Base-by-base conservation (phyloP, 2,113 vertebrate species). In the Vanacampus margaritifer region DNA sequence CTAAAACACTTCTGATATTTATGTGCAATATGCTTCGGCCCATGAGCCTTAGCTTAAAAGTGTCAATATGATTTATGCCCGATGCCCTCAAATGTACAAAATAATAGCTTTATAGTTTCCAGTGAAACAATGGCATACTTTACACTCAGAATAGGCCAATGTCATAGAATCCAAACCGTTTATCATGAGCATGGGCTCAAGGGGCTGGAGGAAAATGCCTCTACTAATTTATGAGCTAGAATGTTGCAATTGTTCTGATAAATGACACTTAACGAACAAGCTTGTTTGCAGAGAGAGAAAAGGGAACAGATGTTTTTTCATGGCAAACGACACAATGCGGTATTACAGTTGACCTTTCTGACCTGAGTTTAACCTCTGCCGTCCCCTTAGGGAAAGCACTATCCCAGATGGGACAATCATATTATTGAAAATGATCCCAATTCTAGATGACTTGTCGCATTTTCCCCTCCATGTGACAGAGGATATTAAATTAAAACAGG, bases 401-500 rank as follows among this genome's bases (percentile, higher is more conserved):
- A 61, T 77, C 69, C 69, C 76, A 71, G 73, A 83, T 74, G 71
- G 72, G 63, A 59, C 9, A 5, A 36, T 71, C 68, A 62, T 67
- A 73, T 79, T 73, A 72, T 73, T 53, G 63, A 73, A 81, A 80
- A 76, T 74, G 67, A 76, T 73, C 75, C 65, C 23, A 19, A 64
- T 74, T 79, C 68, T 56, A 66, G 73, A 72, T 53, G 76, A 82
- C 54, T 63, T 24, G 61, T 69, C 71, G 80, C 76, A 74, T 82
- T 84, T 80, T 69, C 68, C 65, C 67, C 41, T 45, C 62, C 43
- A 62, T 68, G 69, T 57, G 74, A 73, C 68, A 67, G 64, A 72
- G 65, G 39, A 65, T 37, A 80, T 87, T 68, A 60, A 72, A 83
- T 80, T 70, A 86, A 83, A 76, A 65, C 46, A 76, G 71, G 59